Percentiles rank a stretch among this genome's conserved stretches.
These are phyloP conservation scores for Aleadryas rufinucha DNA, from an alignment of 2,113 vertebrate genomes.

Conservation along the genomic window DNA sequence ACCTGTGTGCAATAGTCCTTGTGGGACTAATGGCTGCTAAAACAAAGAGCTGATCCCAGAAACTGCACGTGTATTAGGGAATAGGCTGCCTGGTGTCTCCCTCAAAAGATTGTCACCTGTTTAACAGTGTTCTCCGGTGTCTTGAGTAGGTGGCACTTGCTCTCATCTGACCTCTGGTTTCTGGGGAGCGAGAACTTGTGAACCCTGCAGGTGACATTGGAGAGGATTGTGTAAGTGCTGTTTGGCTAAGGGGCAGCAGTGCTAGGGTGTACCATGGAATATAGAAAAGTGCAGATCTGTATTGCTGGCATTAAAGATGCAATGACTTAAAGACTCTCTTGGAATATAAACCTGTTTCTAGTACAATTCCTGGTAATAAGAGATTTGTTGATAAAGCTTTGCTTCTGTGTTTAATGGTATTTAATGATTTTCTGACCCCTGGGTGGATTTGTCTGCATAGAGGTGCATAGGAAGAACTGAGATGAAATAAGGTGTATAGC, in stretches of 20 bases:
- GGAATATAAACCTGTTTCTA: neutral
- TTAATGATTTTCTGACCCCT: neutral
- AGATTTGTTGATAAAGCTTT: neutral
- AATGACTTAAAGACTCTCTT: neutral
- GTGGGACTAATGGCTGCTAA: neutral
- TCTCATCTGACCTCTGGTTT: neutral
- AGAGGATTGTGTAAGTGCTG: rapidly evolving
- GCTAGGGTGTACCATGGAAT: neutral
- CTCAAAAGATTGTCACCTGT: neutral
- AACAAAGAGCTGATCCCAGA: neutral
- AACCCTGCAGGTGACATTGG: neutral
- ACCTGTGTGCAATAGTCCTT: neutral
- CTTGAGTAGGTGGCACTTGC: neutral
- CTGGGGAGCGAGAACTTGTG: neutral
- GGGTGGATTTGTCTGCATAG: neutral
- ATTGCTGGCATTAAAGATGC: neutral
- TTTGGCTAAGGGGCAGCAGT: neutral
- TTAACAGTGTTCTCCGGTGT: neutral
- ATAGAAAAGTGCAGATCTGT: neutral
- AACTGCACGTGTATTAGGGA: rapidly evolving
- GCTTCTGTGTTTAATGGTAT: neutral
- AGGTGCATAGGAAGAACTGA: neutral
- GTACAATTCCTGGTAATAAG: neutral
- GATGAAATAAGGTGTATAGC: neutral
- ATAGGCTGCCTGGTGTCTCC: neutral